Evolutionary conservation across 2,888 invertebrate species (phyloP), one percentile per base, ranked within the genome.

Genomic region (Steinernema scapterisci): DNA sequence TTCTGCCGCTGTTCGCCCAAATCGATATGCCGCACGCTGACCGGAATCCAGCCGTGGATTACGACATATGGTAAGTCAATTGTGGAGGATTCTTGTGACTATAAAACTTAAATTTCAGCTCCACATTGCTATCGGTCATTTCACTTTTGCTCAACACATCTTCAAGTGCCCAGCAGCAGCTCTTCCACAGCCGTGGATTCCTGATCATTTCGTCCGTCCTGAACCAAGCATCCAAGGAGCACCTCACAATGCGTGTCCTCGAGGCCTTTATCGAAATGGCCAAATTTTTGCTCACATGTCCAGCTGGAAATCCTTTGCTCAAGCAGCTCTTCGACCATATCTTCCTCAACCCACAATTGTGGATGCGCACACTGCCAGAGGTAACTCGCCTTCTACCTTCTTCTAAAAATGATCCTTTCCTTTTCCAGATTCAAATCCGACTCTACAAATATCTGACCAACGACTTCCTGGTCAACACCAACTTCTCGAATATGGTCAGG

Each of bases 131-230:
- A 89, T 94, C 95, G 78, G 95, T 99, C 90, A 94, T 99, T 86
- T 96, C 96, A 89, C 96, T 97, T 88, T 91, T 99, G 88, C 94
- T 99, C 82, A 95, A 96, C 89, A 94, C 94, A 54, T 97, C 97
- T 83, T 93, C 94, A 88, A 95, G 95, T 48, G 96, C 97, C 76
- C 99, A 99, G 88, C 97, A 99, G 88, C 99, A 99, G 89, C 95
- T 99, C 93, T 94, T 97, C 89, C 97, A 97, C 89, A 96, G 95
- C 89, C 93, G 96, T 84, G 99, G 97, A 77, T 97, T 99, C 90
- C 92, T 99, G 85, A 96, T 99, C 80, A 95, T 99, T 88, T 95
- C 97, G 83, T 95, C 83, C 38, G 82, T 84, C 19, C 80, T 86
- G 9, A 82, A 83, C n/a, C 77, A 76, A 75, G 80, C 85, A 5